These are phyloP conservation scores for Anorthoa munda DNA, from an alignment of 2,888 invertebrate species.

Conservation along the genomic window DNA sequence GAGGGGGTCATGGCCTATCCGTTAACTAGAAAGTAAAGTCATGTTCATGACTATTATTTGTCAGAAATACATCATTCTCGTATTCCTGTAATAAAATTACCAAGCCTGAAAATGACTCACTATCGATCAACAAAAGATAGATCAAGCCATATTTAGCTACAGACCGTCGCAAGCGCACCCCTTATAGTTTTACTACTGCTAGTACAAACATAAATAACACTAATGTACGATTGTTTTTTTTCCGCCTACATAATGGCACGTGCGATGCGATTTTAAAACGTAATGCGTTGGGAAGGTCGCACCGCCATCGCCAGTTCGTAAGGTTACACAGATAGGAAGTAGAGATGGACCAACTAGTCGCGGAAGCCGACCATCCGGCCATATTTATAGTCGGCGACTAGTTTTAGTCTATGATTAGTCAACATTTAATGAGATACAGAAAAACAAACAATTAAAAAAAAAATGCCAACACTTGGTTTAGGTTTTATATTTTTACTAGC, in stretches of 20 bases:
- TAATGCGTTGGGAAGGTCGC: constrained; percentile 62
- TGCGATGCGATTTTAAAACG: constrained; percentile 48
- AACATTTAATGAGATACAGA: background rate
- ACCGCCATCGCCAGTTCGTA: constrained; percentile 43
- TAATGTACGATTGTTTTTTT: constrained; percentile 12
- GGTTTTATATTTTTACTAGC: background rate
- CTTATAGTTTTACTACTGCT: background rate
- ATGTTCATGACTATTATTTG: background rate
- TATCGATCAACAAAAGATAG: constrained; percentile 1
- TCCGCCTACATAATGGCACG: constrained; percentile 35
- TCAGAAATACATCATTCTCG: background rate
- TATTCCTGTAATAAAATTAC: background rate
- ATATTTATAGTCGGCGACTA: background rate
- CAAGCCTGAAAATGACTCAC: background rate
- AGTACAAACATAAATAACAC: constrained; percentile 26
- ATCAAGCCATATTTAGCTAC: background rate
- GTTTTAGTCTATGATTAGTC: background rate
- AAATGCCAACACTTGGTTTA: background rate
- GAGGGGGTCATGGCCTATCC: constrained; percentile 28
- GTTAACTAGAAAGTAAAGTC: constrained; percentile 12
- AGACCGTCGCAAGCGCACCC: background rate
- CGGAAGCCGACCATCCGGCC: background rate
- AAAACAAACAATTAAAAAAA: background rate
- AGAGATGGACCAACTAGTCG: background rate
- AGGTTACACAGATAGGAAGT: constrained; percentile 61